Base-by-base conservation (phyloP, 2,797 vertebrate genomes). In the Melopsittacus undulatus region DNA sequence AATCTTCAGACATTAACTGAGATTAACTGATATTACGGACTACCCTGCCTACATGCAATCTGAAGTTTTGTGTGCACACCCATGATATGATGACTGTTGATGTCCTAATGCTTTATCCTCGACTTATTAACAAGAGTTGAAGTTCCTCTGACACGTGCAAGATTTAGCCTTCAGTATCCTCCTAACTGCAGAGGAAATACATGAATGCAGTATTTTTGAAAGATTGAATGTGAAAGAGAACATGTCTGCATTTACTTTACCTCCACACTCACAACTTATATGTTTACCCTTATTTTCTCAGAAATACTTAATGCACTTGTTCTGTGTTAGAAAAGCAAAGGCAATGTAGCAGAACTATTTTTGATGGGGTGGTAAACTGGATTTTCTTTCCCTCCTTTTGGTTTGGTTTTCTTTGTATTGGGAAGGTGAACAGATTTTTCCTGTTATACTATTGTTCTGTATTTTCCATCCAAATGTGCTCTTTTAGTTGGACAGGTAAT, bases 211-310 rank as follows among this genome's bases (percentile, higher is more conserved):
- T 43, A 14, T 70, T 83, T 88, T n/a, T 73, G n/a, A 49, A 48
- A 27, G n/a, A 34, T 30, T 32, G 66, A 22, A 23, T 36, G 34
- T 80, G 12, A 76, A 90, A 38, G 8, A 61, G 69, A 91, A 8
- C 9, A 17, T n/a, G 6, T 85, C 22, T 88, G 49, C 0, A 0
- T 57, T 69, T 77, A 72, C 26, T 27, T 80, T 83, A 7, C 12
- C 17, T 7, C 29, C 22, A 30, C 11, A 9, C 15, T 67, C 6
- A 9, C 0, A 0, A 64, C 32, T 81, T 6, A 3, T 22, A 32
- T 5, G 12, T 49, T 59, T 51, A 32, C 12, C 38, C 5, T 74
- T 77, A 23, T 36, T 77, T 84, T 73, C 61, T 62, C 57, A 48
- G n/a, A 64, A 81, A n/a, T 88, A 29, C 7, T 63, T 74, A 10